A percentile compares a stretch with the other conserved stretches of the same genome.
Conservation (phyloP, 1,140 invertebrate species). For the Tetramorium alpestre region DNA sequence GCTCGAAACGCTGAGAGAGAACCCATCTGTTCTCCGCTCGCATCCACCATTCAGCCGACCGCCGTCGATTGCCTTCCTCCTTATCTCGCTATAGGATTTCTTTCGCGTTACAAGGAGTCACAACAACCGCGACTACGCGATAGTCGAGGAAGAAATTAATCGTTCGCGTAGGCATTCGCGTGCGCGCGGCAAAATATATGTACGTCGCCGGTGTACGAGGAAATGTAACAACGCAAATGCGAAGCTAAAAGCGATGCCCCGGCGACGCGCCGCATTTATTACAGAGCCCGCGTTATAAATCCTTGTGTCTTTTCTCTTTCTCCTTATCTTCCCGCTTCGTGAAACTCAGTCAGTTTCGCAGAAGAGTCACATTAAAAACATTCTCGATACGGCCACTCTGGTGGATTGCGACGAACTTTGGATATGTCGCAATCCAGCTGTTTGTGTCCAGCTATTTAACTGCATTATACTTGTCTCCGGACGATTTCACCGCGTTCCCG, state of each 20-base stretch:
- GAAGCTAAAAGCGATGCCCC: conserved; percentile 18
- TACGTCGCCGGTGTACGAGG: neutral
- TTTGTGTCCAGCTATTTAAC: neutral
- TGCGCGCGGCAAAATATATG: neutral
- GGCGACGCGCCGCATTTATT: conserved; percentile 12
- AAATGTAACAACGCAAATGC: conserved; percentile 47
- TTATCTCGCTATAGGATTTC: conserved; percentile 48
- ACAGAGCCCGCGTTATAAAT: conserved; percentile 39
- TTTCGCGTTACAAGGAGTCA: conserved; percentile 38
- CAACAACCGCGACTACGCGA: conserved; percentile 29
- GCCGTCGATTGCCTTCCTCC: conserved; percentile 21
- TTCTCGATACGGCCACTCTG: neutral
- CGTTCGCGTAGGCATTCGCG: conserved; percentile 7
- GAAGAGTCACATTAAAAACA: conserved; percentile 6
- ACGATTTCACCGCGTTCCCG: neutral
- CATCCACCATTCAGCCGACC: neutral
- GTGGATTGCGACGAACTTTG: neutral
- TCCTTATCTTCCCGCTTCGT: neutral
- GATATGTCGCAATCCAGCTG: neutral
- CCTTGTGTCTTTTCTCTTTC: conserved; percentile 6
- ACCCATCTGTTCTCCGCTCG: conserved; percentile 13
- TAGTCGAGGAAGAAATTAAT: conserved; percentile 47
- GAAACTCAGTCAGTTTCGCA: conserved; percentile 11
- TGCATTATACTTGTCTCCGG: neutral
- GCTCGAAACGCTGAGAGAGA: neutral